Conservation (phyloP, 2,113 vertebrate species). For the Equus quagga region DNA sequence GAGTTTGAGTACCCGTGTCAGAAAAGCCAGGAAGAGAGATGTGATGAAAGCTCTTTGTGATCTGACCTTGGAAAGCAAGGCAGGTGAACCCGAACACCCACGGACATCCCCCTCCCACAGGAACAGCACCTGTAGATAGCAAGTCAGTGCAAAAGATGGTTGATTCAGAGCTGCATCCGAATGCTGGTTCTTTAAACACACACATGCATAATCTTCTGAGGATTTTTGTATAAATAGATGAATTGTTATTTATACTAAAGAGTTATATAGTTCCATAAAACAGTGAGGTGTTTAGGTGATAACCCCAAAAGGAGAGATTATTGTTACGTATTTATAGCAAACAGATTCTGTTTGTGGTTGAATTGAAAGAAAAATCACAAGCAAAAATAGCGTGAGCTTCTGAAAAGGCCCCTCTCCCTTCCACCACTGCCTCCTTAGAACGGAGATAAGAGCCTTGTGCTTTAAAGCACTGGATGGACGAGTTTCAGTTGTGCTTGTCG, state of each 20-base stretch:
- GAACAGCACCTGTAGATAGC: neutral
- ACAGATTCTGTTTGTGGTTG: neutral
- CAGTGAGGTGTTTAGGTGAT: neutral
- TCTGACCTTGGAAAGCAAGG: neutral
- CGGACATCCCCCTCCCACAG: neutral
- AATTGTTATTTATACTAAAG: conserved; percentile 20
- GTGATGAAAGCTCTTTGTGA: neutral
- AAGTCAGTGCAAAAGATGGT: neutral
- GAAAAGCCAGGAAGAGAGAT: neutral
- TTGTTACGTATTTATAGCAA: neutral
- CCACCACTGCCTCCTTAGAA: neutral
- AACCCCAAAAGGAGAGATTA: neutral
- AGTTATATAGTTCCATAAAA: neutral
- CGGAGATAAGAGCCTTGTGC: conserved; percentile 1
- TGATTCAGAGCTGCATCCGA: neutral
- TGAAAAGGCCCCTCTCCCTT: neutral
- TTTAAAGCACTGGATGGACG: conserved; percentile 14
- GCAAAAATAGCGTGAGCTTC: neutral
- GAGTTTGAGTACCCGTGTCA: neutral
- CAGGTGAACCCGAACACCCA: neutral
- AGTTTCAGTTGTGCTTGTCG: neutral
- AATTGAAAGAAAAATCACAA: neutral
- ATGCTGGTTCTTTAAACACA: neutral
- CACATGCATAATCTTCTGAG: neutral
- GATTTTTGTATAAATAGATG: neutral